These are phyloP conservation scores for Dermolepida albohirtum DNA, from an alignment of 2,888 invertebrate genomes.

Conservation along the genomic window DNA sequence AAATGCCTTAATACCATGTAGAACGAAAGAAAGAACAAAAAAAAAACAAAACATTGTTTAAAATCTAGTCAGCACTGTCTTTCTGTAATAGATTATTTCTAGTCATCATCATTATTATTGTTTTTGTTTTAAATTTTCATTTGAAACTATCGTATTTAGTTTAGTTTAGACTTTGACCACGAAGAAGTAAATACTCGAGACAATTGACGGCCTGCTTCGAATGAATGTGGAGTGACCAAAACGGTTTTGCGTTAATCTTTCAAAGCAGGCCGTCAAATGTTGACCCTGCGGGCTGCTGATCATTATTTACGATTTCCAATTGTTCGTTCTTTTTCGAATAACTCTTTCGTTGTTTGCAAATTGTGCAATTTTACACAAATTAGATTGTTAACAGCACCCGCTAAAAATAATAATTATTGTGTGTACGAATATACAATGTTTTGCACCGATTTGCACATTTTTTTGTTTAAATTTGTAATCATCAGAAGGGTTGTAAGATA, in stretches of 20 bases:
- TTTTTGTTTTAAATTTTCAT: conserved; percentile 44
- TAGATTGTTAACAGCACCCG: conserved; percentile 56
- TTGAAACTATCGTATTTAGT: conserved; percentile 27
- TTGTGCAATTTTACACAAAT: conserved; percentile 51
- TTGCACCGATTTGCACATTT: conserved; percentile 61
- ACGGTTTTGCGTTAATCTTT: conserved; percentile 8
- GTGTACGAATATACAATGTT: conserved; percentile 58
- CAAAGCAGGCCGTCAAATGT: conserved; percentile 17
- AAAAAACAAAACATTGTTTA: conserved; percentile 52
- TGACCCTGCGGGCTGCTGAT: conserved; percentile 50
- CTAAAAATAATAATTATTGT: conserved; percentile 49
- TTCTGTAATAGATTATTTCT: conserved; percentile 57
- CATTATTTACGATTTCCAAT: conserved; percentile 42
- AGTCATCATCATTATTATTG: conserved; percentile 49
- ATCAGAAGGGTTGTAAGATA: conserved; percentile 48
- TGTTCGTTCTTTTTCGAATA: conserved; percentile 15
- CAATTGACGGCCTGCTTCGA: conserved; percentile 23
- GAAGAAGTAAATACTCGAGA: conserved; percentile 44
- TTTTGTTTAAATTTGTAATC: conserved; percentile 52
- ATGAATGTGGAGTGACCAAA: conserved; percentile 2
- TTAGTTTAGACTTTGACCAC: conserved; percentile 46
- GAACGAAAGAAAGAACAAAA: conserved; percentile 42
- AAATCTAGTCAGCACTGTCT: conserved; percentile 63
- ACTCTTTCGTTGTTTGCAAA: conserved; percentile 46
- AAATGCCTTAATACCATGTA: conserved; percentile 62